Conservation (phyloP, 2,888 invertebrate species). For the Agonopterix subpropinquella region DNA sequence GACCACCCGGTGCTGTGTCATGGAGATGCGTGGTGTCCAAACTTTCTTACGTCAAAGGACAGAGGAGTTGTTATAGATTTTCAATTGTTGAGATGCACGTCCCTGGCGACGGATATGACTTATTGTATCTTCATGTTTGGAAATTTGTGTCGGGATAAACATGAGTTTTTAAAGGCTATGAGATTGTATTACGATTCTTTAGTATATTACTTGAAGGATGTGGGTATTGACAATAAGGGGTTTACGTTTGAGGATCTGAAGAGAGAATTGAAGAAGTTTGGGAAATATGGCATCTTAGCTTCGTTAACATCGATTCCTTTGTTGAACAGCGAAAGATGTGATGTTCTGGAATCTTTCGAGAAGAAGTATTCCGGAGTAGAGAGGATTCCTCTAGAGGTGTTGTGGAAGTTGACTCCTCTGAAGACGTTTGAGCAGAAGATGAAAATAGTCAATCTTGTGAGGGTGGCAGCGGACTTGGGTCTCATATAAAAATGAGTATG, state of each 20-base stretch:
- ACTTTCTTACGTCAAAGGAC: conserved; percentile 34
- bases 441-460: conserved; percentile 32
- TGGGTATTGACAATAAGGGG: conserved; percentile 28
- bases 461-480: conserved; percentile 34
- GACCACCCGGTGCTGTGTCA: conserved; percentile 35
- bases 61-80: conserved; percentile 39
- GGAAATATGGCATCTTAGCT: conserved; percentile 35
- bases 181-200: conserved; percentile 30
- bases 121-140: conserved; percentile 31
- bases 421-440: conserved; percentile 27
- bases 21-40: conserved; percentile 45
- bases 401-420: conserved; percentile 39
- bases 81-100: conserved; percentile 36
- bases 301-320: conserved; percentile 34
- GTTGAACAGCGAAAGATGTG: conserved; percentile 30
- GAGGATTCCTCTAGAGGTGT: conserved; percentile 32
- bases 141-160: conserved; percentile 20
- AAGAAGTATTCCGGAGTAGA: conserved; percentile 22
- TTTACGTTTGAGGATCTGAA: conserved; percentile 28
- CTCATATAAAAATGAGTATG: conserved; percentile 24
- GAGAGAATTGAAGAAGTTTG: conserved; percentile 35
- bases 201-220: conserved; percentile 34
- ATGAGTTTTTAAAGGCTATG: conserved; percentile 32
- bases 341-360: conserved; percentile 24
- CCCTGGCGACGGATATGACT: conserved; percentile 35